Conservation (phyloP, 2,113 vertebrate species). For the Tragelaphus scriptus region DNA sequence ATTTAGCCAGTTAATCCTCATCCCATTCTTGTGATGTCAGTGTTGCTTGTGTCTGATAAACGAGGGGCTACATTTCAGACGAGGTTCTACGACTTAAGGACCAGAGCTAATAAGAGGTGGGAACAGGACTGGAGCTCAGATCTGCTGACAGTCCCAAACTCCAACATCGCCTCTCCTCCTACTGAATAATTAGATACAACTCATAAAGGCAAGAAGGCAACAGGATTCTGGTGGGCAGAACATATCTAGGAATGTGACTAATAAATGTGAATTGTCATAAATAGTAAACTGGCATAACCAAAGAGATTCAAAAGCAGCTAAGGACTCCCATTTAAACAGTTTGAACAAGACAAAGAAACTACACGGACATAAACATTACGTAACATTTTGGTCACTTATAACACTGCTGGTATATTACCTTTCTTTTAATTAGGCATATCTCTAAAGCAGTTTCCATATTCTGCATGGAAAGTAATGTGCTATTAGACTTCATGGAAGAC, state of each 20-base stretch:
- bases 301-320: constrained; percentile 15
- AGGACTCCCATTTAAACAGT: constrained; percentile 10
- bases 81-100: background rate
- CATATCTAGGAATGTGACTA: background rate
- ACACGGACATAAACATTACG: background rate
- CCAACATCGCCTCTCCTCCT: background rate
- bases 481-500: background rate
- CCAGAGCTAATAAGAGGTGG: background rate
- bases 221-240: background rate
- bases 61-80: background rate
- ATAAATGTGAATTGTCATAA: background rate
- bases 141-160: background rate
- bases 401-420: background rate
- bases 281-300: background rate
- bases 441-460: constrained; percentile 6
- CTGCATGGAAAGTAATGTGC: background rate
- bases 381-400: background rate
- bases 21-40: background rate
- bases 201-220: background rate
- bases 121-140: background rate
- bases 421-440: background rate
- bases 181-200: background rate
- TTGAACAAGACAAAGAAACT: constrained; percentile 3
- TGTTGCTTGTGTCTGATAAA: background rate
- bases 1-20: background rate